Evolutionary conservation across 2,797 vertebrate genomes (phyloP), one percentile per base, ranked within the genome.

Genomic region (Halcyon leucocephala): DNA sequence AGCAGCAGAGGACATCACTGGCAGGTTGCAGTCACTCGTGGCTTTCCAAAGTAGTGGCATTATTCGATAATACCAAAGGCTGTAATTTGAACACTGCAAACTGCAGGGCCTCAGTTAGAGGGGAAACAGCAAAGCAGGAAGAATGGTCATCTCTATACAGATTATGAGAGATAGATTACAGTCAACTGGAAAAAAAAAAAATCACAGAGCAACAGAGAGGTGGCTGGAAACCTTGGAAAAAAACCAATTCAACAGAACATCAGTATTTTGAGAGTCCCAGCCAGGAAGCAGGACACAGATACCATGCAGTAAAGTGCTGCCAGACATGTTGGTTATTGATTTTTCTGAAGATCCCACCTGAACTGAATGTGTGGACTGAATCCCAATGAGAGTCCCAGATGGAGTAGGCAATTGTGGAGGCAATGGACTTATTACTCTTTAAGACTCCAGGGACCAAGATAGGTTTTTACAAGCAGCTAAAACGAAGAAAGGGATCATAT

Each of bases 381-480:
- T 96, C 86, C 93, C 96, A 94, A 93, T 74, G 96, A 96, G 89
- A 97, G 88, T 89, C 94, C 95, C 96, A 95, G 71, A 94, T 97
- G 91, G 94, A 95, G 82, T 83, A 93, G 87, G 93, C 94, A 85
- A 70, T 94, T 94, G 85, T 89, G 90, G 92, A 97, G 65, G 90
- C 90, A 81, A 90, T 12, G 54, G 90, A 94, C 96, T 90, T 97
- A 97, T 92, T 96, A 95, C 92, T 94, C 77, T 94, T 94, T 86
- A 90, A 72, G 86, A 95, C 96, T 96, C 96, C 76, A 91, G 96
- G 51, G 95, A 97, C 86, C 31, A 57, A 93, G 82, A 97, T 72
- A 96, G 93, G 64, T 92, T 97, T 98, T 94, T 94, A 97, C 93
- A 97, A 97, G 91, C 93, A 94, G 96, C 88, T 95, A 97, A 95